phyloP scores from a whole-genome alignment of 2,888 invertebrate species.

The Caenorhabditis uteleia region DNA sequence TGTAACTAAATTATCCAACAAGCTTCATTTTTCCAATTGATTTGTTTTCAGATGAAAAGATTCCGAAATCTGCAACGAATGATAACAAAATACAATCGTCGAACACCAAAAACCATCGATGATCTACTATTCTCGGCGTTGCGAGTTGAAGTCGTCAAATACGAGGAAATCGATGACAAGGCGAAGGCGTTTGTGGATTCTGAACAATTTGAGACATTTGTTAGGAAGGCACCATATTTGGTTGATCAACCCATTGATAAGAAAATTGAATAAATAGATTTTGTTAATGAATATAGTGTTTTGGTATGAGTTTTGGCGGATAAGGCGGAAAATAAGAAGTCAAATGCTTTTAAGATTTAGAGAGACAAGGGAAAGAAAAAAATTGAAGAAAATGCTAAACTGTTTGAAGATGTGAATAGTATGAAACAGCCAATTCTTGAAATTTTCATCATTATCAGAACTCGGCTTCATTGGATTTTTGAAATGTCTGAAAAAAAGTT shows the following conservation, averaged over 20 bases:
- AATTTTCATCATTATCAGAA: too few species aligned
- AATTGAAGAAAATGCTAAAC: too few species aligned
- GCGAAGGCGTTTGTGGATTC: slow-evolving; percentile 12
- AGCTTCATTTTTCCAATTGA: too few species aligned
- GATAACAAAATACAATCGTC: slow-evolving; percentile 33
- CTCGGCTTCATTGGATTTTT: too few species aligned
- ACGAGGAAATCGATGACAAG: not conserved
- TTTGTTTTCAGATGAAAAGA: slow-evolving; percentile 19
- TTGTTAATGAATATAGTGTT: not conserved
- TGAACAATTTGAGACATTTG: slow-evolving; percentile 14
- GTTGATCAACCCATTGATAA: slow-evolving; percentile 5
- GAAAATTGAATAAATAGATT: not conserved
- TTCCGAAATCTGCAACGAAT: slow-evolving; percentile 42
- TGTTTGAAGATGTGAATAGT: too few species aligned
- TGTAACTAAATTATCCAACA: too few species aligned
- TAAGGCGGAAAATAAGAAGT: too few species aligned
- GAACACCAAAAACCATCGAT: slow-evolving; percentile 31
- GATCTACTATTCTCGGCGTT: slow-evolving; percentile 29
- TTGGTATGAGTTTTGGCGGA: too few species aligned
- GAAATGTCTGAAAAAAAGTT: too few species aligned
- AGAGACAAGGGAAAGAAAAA: too few species aligned
- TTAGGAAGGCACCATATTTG: slow-evolving; percentile 29
- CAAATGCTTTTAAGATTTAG: too few species aligned
- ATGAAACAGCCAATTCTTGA: too few species aligned
- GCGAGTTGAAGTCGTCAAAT: not conserved